Percentiles rank a stretch among this genome's conserved stretches.
Conservation (phyloP, 2,888 invertebrate genomes). For the Meteorus colon region DNA sequence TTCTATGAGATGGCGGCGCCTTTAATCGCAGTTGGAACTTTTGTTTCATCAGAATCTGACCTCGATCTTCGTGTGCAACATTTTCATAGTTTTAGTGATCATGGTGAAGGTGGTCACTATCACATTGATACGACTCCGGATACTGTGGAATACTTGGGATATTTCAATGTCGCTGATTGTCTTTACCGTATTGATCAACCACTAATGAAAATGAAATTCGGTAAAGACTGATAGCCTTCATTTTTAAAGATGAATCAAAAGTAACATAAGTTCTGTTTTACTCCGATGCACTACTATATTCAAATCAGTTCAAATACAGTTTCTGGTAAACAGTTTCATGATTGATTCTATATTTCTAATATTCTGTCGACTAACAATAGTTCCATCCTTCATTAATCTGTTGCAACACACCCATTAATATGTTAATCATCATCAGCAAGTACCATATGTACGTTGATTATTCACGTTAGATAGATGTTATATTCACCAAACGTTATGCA, state of each 20-base stretch:
- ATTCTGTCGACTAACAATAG: slow-evolving; percentile 16
- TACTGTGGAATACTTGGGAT: slow-evolving; percentile 90
- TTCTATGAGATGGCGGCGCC: slow-evolving; percentile 95
- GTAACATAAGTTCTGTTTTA: neutral
- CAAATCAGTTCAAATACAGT: too few species aligned
- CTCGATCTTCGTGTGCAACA: slow-evolving; percentile 95
- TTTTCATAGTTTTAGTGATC: slow-evolving; percentile 92
- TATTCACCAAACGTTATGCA: neutral
- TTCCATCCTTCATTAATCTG: slow-evolving; percentile 58
- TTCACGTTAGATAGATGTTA: slow-evolving; percentile 1
- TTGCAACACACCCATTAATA: slow-evolving; percentile 53
- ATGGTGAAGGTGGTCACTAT: slow-evolving; percentile 95
- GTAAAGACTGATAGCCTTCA: slow-evolving; percentile 80
- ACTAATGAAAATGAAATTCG: slow-evolving; percentile 78
- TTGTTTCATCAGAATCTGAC: slow-evolving; percentile 89
- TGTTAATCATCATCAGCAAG: slow-evolving; percentile 51
- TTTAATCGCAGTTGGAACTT: slow-evolving; percentile 89
- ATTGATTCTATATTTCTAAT: neutral
- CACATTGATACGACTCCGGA: slow-evolving; percentile 95
- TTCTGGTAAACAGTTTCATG: neutral
- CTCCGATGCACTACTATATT: neutral
- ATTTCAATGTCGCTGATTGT: slow-evolving; percentile 85
- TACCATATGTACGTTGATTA: slow-evolving; percentile 46
- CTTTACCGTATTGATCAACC: slow-evolving; percentile 87
- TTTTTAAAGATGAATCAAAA: neutral